A percentile compares a stretch with the other conserved stretches of the same genome.
Evolutionary conservation across 1,140 invertebrate species (phyloP).

Genomic region (Andrena cerasifolii): DNA sequence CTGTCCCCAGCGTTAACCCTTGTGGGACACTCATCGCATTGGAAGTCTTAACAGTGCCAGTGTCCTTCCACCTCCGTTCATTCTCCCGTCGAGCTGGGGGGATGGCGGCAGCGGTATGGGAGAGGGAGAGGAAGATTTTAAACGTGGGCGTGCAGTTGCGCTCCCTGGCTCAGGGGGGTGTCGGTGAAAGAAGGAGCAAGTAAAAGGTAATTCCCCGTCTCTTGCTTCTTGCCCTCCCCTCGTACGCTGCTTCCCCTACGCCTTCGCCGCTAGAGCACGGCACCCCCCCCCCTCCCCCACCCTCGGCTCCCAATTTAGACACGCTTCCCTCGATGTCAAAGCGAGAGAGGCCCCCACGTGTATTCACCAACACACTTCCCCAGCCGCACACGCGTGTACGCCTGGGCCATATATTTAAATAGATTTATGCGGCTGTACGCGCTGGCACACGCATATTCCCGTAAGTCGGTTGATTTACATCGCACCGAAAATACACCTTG

Average conservation of each 20-base stretch:
- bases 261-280: constrained; percentile 50
- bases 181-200: constrained; percentile 59
- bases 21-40: background rate
- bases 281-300: constrained; percentile 65
- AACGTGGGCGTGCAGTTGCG: constrained; percentile 34
- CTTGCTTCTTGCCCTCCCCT: constrained; percentile 63
- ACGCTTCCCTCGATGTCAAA: constrained; percentile 63
- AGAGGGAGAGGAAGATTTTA: no score
- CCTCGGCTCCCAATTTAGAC: constrained; percentile 77
- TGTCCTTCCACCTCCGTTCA: background rate
- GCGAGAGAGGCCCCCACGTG: constrained; percentile 50
- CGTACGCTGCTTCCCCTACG: constrained; percentile 68
- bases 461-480: constrained; percentile 41
- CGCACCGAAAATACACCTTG: constrained; percentile 49
- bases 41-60: background rate
- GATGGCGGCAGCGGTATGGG: no score
- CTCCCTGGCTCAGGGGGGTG: constrained; percentile 29
- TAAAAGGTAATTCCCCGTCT: constrained; percentile 74
- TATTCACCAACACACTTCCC: constrained; percentile 25
- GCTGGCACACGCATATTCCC: constrained; percentile 1
- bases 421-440: constrained; percentile 40
- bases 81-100: background rate
- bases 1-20: no score
- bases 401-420: constrained; percentile 30
- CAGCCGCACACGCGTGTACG: background rate